These are phyloP conservation scores for Leptopilina clavipes DNA, from an alignment of 1,140 invertebrate genomes.

Conservation along the genomic window DNA sequence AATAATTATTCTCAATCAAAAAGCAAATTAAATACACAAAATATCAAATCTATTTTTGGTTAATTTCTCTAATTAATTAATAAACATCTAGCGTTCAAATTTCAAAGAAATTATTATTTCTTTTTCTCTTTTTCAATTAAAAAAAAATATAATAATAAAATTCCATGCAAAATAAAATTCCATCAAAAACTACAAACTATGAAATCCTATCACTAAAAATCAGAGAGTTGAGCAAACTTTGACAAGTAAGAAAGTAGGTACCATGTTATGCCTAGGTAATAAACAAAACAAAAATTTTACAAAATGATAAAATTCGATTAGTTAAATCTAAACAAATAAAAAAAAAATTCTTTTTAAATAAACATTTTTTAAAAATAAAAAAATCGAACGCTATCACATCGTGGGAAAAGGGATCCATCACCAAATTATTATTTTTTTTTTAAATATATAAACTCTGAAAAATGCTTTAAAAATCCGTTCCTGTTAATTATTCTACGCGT, in stretches of 20 bases:
- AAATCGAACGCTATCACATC: conserved; percentile 39
- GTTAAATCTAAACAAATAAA: conserved; percentile 42
- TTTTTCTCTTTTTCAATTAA: too few relatives aligned
- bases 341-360: conserved; percentile 39
- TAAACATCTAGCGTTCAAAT: background rate
- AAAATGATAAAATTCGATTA: conserved; percentile 52
- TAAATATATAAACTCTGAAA: conserved; percentile 8
- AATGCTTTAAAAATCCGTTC: too few relatives aligned
- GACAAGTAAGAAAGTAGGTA: conserved; percentile 74
- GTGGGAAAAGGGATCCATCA: conserved; percentile 45
- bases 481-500: too few relatives aligned
- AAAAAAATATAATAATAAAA: background rate
- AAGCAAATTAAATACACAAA: conserved; percentile 9
- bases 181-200: conserved; percentile 53
- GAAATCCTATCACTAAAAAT: conserved; percentile 63
- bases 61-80: background rate
- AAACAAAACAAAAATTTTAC: conserved; percentile 45
- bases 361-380: conserved; percentile 39
- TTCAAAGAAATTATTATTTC: background rate
- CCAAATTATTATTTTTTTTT: too few relatives aligned
- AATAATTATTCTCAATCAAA: background rate
- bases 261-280: conserved; percentile 62
- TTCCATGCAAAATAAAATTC: conserved; percentile 47
- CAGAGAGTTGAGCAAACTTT: conserved; percentile 70
- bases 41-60: background rate